phyloP scores from a whole-genome alignment of 37 sponge, comb jelly and placozoan genomes.

The Cladorhizidae sp. region DNA sequence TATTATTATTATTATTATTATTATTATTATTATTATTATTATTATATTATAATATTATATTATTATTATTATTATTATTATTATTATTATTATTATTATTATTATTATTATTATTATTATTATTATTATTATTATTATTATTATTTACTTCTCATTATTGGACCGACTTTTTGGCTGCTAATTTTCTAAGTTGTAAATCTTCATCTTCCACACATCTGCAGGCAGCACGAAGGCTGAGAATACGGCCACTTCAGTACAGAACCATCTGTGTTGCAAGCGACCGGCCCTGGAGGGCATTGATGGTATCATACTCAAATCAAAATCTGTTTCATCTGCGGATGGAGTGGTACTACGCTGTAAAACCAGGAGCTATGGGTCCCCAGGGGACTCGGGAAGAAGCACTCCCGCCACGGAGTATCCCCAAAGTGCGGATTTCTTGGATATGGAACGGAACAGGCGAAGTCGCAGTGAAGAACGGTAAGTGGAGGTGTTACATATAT shows the following conservation, averaged over 20 bases:
- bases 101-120: no score
- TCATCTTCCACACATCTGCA: neutral
- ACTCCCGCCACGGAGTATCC: neutral
- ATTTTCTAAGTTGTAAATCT: no score
- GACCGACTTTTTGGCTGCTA: no score
- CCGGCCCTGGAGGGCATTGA: constrained; percentile 12
- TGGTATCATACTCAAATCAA: neutral
- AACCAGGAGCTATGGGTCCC: neutral
- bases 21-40: no score
- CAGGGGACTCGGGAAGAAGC: neutral
- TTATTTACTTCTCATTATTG: no score
- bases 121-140: no score
- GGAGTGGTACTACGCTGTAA: neutral
- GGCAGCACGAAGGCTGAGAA: constrained; percentile 25
- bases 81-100: no score
- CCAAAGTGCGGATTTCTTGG: constrained; percentile 23
- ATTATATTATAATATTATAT: no score
- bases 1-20: no score
- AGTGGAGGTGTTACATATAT: neutral
- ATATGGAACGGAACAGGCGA: constrained; percentile 31
- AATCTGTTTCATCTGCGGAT: neutral
- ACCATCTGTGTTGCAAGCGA: constrained; percentile 4
- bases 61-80: no score
- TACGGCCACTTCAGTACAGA: constrained; percentile 6
- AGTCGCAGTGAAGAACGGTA: constrained; percentile 53